These are phyloP conservation scores for Venustaconcha ellipsiformis DNA, from an alignment of 1,140 invertebrate species.

Conservation along the genomic window DNA sequence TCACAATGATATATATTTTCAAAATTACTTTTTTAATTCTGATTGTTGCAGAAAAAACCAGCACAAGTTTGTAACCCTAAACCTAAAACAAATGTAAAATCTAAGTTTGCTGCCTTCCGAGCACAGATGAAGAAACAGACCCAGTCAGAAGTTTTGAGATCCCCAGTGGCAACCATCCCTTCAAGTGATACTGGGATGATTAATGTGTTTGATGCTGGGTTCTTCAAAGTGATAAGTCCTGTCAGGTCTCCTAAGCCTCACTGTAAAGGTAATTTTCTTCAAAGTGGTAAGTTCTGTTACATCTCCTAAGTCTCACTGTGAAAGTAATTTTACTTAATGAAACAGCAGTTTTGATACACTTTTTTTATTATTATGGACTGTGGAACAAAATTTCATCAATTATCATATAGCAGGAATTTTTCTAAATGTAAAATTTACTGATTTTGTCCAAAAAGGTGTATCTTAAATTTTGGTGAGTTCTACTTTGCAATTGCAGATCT, in stretches of 20 bases:
- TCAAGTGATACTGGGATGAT: conserved; percentile 1
- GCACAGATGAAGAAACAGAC: conserved; percentile 54
- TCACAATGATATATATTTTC: neutral
- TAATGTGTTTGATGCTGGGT: conserved; percentile 63
- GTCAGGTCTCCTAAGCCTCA: conserved; percentile 46
- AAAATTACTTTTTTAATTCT: conserved; percentile 1
- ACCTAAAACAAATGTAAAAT: conserved; percentile 39
- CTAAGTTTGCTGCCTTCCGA: conserved; percentile 66
- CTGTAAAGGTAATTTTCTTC: conserved; percentile 56
- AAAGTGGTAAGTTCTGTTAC: conserved; percentile 59
- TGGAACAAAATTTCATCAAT: neutral
- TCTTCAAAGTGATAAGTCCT: conserved; percentile 64
- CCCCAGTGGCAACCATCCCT: conserved; percentile 5
- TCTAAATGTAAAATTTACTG: neutral
- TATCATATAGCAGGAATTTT: neutral
- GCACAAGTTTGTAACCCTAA: conserved; percentile 35
- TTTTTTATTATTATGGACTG: neutral
- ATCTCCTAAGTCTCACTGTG: conserved; percentile 46
- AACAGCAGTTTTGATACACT: neutral
- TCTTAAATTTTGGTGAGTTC: too few relatives aligned
- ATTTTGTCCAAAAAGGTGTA: neutral
- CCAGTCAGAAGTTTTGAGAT: neutral
- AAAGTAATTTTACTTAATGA: conserved; percentile 36
- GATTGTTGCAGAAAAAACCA: conserved; percentile 49
- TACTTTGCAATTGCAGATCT: too few relatives aligned